Base-by-base conservation (phyloP, 2,797 vertebrate genomes). In the Pagetopsis macropterus region DNA sequence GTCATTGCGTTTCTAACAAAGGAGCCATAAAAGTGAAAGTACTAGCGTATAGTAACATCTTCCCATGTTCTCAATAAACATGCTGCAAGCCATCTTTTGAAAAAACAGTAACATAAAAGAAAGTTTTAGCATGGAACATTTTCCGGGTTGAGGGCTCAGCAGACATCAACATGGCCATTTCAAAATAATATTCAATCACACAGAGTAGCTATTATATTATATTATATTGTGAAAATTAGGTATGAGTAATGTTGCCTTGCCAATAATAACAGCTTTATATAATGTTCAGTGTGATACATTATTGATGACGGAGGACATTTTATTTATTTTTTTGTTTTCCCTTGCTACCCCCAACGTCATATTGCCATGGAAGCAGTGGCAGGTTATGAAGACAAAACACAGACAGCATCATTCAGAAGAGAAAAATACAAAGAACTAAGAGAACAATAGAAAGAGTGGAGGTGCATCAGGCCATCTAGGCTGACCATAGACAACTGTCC, bases 261-360 rank as follows among this genome's bases (percentile, higher is more conserved):
- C 76, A 76, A 80, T 80, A 85, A 83, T 72, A 87, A 77, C 3
- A 9, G 46, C 43, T 75, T 82, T 79, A 82, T 82, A 21, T 79
- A 84, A 81, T 72, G 55, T 83, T 76, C 69, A 67, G 57, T 44
- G 21, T 65, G 72, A 81, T 66, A 41, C 72, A 76, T 76, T 60
- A 82, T 65, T 74, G 69, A 70, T n/a, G 83, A 80, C 82, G 55
- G 44, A 62, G 69, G 85, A 69, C n/a, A 67, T 75, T 61, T 70
- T 65, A 17, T 74, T 79, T n/a, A n/a, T n/a, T n/a, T n/a, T n/a
- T n/a, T n/a, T n/a, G n/a, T 58, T 61, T 70, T 19, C 33, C 33
- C 37, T 45, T 51, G 68, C 54, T 15, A 14, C 31, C 61, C n/a
- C 61, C 17, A 13, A 9, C 54, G 52, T 75, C 37, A 58, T 59